Conservation (phyloP, 1,140 invertebrate genomes). For the Diorhabda sublineata region DNA sequence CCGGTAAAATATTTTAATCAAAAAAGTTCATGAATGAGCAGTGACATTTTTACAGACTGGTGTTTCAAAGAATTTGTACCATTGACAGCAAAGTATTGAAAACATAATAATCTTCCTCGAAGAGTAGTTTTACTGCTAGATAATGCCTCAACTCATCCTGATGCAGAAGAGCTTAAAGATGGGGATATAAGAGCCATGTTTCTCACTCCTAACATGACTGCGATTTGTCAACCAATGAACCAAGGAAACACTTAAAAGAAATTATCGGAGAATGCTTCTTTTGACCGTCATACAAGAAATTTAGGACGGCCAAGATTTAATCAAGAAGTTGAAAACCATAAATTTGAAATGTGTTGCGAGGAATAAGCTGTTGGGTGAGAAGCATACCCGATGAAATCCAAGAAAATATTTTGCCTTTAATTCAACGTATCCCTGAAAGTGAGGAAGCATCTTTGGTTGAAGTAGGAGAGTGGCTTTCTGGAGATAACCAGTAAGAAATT, state of each 20-base stretch:
- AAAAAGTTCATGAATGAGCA: slow-evolving; percentile 44
- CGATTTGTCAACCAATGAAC: slow-evolving; percentile 44
- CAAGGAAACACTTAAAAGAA: slow-evolving; percentile 22
- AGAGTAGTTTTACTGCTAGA: slow-evolving; percentile 46
- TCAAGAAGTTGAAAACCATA: background rate
- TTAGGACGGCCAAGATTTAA: background rate
- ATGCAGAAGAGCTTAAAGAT: slow-evolving; percentile 21
- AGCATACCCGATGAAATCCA: background rate
- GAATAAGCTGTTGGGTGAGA: background rate
- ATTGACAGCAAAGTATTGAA: slow-evolving; percentile 39
- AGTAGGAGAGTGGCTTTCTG: background rate
- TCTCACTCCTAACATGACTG: slow-evolving; percentile 37
- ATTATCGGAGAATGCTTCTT: background rate
- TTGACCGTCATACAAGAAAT: background rate
- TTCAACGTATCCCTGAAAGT: background rate
- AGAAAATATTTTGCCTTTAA: too few relatives aligned
- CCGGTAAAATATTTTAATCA: slow-evolving; percentile 17
- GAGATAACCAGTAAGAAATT: background rate
- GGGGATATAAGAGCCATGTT: slow-evolving; percentile 29
- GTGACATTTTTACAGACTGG: slow-evolving; percentile 43
- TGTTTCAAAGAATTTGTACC: slow-evolving; percentile 43
- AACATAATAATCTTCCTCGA: slow-evolving; percentile 43
- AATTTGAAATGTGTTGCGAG: background rate
- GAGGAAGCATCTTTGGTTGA: background rate
- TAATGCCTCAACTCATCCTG: slow-evolving; percentile 34